phyloP scores from a whole-genome alignment of 2,113 vertebrate species.

The Mustela nigripes region DNA sequence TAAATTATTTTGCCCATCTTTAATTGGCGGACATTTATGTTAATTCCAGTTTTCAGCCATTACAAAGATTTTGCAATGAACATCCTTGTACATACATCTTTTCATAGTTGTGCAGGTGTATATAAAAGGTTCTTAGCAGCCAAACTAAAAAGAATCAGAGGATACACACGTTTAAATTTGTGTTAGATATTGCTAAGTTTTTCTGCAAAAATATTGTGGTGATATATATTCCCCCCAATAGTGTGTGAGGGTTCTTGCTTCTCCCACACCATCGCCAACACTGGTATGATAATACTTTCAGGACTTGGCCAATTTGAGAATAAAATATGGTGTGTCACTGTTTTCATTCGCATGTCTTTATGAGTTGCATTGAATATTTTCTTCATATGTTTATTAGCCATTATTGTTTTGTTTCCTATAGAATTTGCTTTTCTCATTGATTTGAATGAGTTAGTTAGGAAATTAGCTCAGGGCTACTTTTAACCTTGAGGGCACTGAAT shows the following conservation, averaged over 20 bases:
- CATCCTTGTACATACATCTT: not conserved
- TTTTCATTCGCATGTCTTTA: not conserved
- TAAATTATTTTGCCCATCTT: not conserved
- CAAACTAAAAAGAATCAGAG: not conserved
- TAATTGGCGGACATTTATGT: not conserved
- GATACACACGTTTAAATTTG: not conserved
- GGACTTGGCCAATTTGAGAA: not conserved
- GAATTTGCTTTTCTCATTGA: not conserved
- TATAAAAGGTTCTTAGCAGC: not conserved
- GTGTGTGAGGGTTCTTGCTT: not conserved
- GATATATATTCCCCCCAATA: not conserved
- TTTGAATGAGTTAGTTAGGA: constrained; percentile 6
- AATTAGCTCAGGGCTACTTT: not conserved
- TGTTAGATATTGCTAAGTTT: not conserved
- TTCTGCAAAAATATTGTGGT: not conserved
- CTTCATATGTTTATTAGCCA: not conserved
- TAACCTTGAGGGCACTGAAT: not conserved
- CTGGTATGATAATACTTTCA: not conserved
- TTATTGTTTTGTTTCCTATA: constrained; percentile 15
- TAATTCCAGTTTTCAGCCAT: not conserved
- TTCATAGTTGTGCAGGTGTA: not conserved
- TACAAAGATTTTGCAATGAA: not conserved
- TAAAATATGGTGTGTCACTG: not conserved
- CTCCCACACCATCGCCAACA: not conserved
- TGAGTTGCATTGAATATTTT: not conserved